Evolutionary conservation across 2,113 vertebrate species (phyloP), one percentile per base, ranked within the genome.

Genomic region (Vimba vimba): DNA sequence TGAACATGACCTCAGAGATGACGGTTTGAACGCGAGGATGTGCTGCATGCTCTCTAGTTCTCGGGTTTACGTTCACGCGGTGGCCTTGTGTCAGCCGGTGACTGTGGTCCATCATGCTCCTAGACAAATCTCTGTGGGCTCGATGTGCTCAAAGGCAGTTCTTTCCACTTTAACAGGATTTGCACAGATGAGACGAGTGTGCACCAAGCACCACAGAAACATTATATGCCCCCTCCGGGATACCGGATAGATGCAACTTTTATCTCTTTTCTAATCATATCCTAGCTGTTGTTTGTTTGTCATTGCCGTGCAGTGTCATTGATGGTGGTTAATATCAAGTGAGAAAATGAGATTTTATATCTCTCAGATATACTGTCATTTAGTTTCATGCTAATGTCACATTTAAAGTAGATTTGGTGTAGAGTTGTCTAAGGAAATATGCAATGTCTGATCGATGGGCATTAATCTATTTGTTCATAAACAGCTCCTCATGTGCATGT

Each of bases 221-320:
- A 90, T 90, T 86, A 88, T 83, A 85, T 64, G 45, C 25, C 66
- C 86, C 83, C 86, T 82, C 62, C 13, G 85, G 83, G 85, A 82
- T 10, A 21, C 11, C 9, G 73, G 79, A 83, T 73, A 64, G 79
- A 90, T 90, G 86, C 73, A 60, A 66, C 68, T 82, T 83, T 83
- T 88, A 90, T 90, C 87, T 87, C 59, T 81, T 85, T 87, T 87
- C 71, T 87, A 83, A 90, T 90, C 89, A 59, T 30, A 80, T 82
- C 83, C 82, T 82, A 3, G 15, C 69, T 33, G 66, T 86, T 57
- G 50, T 69, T 85, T 82, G 73, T 88, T 86, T 87, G 85, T 87
- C 85, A 88, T 79, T 83, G 87, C 69, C 5, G 6, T 15, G 69
- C n/a, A 6, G 52, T 87, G 87, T 68, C 82, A 83, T 68, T 83